phyloP scores from a whole-genome alignment of 2,113 vertebrate genomes.

The Paedocypris sp. region DNA sequence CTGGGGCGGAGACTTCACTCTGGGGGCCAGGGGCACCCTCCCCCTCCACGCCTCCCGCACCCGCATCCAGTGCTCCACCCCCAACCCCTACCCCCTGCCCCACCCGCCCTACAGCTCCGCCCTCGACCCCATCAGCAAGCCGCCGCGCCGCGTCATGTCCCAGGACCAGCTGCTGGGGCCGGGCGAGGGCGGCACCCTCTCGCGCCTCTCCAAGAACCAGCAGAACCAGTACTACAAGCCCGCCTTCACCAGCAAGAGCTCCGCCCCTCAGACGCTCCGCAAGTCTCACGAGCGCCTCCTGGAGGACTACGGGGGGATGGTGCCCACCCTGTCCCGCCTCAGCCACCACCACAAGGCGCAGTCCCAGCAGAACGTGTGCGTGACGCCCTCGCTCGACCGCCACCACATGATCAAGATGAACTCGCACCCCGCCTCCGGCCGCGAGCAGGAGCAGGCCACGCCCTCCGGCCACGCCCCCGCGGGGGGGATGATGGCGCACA shows the following conservation, averaged over 20 bases:
- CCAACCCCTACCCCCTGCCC: slow-evolving; percentile 64
- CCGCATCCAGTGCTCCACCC: slow-evolving; percentile 58
- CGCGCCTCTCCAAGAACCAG: slow-evolving; percentile 62
- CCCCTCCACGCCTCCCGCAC: slow-evolving; percentile 66
- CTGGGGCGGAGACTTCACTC: slow-evolving; percentile 55
- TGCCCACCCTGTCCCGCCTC: slow-evolving; percentile 56
- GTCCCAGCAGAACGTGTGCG: slow-evolving; percentile 74
- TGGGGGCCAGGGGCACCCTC: slow-evolving; percentile 66
- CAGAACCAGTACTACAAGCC: slow-evolving; percentile 65
- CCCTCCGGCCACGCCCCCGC: slow-evolving; percentile 35
- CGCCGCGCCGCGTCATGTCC: slow-evolving; percentile 71
- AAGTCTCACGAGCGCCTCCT: slow-evolving; percentile 59
- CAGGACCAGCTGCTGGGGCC: slow-evolving; percentile 73
- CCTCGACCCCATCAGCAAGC: slow-evolving; percentile 41
- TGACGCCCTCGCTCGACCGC: slow-evolving; percentile 66
- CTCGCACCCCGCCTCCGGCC: slow-evolving; percentile 66
- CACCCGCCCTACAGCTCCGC: slow-evolving; percentile 42
- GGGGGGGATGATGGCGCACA: slow-evolving; percentile 47
- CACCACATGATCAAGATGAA: slow-evolving; percentile 82
- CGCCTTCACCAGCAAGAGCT: slow-evolving; percentile 54
- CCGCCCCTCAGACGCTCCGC: slow-evolving; percentile 51
- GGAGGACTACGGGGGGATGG: slow-evolving; percentile 47
- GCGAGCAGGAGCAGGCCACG: slow-evolving; percentile 53
- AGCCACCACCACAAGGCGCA: slow-evolving; percentile 69
- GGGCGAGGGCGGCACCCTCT: slow-evolving; percentile 59